A percentile compares a stretch with the other conserved stretches of the same genome.
These are phyloP conservation scores for Mesocentrotus franciscanus DNA, from an alignment of 53 echinoderm and acorn worm species.

Conservation along the genomic window DNA sequence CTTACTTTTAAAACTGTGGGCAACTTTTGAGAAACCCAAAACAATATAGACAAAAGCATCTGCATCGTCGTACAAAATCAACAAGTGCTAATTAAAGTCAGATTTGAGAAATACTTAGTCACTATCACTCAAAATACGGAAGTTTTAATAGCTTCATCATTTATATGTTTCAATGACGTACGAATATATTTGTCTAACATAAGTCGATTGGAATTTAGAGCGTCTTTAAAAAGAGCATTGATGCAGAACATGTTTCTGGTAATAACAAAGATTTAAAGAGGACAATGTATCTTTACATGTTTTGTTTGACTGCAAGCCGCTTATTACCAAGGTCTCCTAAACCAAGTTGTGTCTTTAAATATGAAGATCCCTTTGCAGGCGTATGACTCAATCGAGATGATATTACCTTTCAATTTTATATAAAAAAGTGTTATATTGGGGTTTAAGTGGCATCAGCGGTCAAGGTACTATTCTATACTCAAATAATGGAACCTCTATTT, in stretches of 20 bases:
- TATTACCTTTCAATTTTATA: conserved; percentile 29
- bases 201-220: neutral
- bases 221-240: neutral
- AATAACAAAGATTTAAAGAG: neutral
- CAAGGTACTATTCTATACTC: conserved; percentile 9
- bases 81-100: too few relatives aligned
- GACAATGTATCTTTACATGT: neutral
- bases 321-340: neutral
- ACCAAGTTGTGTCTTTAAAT: neutral
- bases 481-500: conserved; percentile 1
- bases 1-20: too few relatives aligned
- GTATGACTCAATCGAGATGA: neutral
- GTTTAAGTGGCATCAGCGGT: conserved; percentile 41
- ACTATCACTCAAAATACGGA: too few relatives aligned
- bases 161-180: too few relatives aligned
- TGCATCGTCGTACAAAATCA: too few relatives aligned
- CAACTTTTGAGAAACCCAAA: too few relatives aligned
- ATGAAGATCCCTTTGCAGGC: neutral
- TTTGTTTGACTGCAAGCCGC: neutral
- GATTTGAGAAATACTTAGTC: too few relatives aligned
- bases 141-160: too few relatives aligned
- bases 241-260: neutral
- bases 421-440: conserved; percentile 32
- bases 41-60: too few relatives aligned
- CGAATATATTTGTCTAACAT: too few relatives aligned